These are phyloP conservation scores for Tylochromis polylepis DNA, from an alignment of 2,113 vertebrate genomes.

Conservation along the genomic window DNA sequence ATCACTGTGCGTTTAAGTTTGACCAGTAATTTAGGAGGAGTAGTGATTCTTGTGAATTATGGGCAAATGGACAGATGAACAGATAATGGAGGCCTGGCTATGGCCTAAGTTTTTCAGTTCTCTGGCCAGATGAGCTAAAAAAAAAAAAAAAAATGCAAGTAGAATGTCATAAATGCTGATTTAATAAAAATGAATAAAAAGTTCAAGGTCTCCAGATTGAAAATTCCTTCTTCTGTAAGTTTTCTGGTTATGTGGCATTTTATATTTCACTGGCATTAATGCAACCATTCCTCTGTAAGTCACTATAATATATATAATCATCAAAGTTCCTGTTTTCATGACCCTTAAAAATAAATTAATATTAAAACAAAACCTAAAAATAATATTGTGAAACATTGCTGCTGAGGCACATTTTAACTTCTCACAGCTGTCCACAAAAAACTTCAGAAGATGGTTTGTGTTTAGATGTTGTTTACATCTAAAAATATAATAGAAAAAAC, in stretches of 20 bases:
- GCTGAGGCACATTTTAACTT: background rate
- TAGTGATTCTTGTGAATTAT: background rate
- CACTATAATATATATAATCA: background rate
- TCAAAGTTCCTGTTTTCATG: background rate
- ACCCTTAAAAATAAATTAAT: fast-evolving
- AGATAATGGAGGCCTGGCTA: background rate
- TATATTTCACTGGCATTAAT: background rate
- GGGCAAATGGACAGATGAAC: background rate
- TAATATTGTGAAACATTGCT: background rate
- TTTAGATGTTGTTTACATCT: background rate
- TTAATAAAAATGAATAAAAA: background rate
- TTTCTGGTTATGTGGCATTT: background rate
- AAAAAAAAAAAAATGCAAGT: background rate
- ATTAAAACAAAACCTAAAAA: background rate
- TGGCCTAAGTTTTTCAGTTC: background rate
- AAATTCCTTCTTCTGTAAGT: background rate
- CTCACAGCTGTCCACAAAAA: background rate
- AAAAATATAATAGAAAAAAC: background rate
- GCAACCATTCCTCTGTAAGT: background rate
- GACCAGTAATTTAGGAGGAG: background rate
- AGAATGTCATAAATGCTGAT: background rate
- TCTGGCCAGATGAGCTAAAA: background rate
- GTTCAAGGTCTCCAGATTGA: background rate
- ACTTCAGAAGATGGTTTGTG: background rate
- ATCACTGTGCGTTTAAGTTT: background rate